phyloP scores from a whole-genome alignment of 1,140 invertebrate species.

The Carcinoscorpius rotundicauda region DNA sequence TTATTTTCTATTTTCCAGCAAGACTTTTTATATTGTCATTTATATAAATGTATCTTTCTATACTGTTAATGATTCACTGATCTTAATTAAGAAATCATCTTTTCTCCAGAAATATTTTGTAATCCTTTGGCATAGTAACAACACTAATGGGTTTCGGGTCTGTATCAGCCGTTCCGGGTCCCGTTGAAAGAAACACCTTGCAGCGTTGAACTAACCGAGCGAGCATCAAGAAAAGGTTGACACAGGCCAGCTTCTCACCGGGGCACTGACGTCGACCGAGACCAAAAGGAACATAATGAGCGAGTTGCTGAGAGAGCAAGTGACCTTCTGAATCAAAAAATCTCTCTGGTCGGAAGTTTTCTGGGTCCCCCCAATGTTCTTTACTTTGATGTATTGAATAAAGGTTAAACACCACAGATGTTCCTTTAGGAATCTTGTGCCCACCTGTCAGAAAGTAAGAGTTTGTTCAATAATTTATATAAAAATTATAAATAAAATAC shows the following conservation, averaged over 20 bases:
- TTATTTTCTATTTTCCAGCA: too few species aligned
- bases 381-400: not conserved
- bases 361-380: not conserved
- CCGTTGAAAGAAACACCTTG: too few species aligned
- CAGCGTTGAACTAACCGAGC: not conserved
- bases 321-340: constrained; percentile 3
- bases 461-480: too few species aligned
- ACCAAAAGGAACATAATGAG: constrained; percentile 2
- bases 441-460: not conserved
- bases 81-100: too few species aligned
- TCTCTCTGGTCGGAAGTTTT: constrained; percentile 3
- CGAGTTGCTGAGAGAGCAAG: not conserved
- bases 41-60: too few species aligned
- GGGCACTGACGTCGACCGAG: not conserved
- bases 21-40: too few species aligned
- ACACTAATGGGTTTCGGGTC: too few species aligned
- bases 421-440: not conserved
- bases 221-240: not conserved
- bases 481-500: too few species aligned
- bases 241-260: constrained; percentile 5
- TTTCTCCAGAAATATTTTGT: too few species aligned
- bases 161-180: too few species aligned
- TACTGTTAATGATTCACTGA: too few species aligned
- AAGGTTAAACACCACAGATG: not conserved
- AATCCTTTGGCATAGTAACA: too few species aligned